Conservation (phyloP, 2,113 vertebrate species). For the rabbit (Oryctolagus cuniculus) region mOryCun1.1 NC_091432.1:107530001-107530500, state of each 20-base stretch:
- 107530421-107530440: neutral
- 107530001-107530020: too few relatives aligned
- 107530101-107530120: neutral
- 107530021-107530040: neutral
- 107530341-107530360: constrained; percentile 53
- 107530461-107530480: neutral
- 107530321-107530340: neutral
- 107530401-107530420: neutral
- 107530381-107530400: neutral
- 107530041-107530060: neutral
- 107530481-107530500: constrained; percentile 30
- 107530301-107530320: neutral
- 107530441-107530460: neutral
- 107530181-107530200: neutral
- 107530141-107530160: neutral
- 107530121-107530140: neutral
- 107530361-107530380: neutral
- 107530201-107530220: neutral
- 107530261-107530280: constrained; percentile 1
- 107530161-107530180: neutral
- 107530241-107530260: neutral
- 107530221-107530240: neutral
- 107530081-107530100: neutral
- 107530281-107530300: constrained; percentile 10
- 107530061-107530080: neutral